Evolutionary conservation across 2,113 vertebrate species (phyloP), one percentile per base, ranked within the genome.

Genomic region (Upupa epops): DNA sequence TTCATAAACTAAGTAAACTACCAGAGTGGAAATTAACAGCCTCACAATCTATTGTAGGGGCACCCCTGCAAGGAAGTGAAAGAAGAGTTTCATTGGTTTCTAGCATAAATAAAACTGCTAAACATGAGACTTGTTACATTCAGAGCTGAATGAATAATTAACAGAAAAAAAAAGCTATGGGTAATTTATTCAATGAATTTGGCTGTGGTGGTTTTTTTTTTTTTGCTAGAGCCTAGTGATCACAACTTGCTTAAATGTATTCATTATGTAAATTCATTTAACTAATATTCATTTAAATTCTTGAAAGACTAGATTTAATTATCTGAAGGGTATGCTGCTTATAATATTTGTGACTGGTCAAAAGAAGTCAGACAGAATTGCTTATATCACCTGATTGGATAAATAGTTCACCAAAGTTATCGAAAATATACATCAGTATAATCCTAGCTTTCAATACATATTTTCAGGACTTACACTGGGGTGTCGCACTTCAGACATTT

Each of bases 101-200:
- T 76, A 56, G 31, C 4, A 36, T 26, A 83, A 89, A 91, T 64
- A 71, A 60, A 83, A 71, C 15, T 71, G 26, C 11, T 86, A 79
- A 83, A 86, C 71, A 66, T 70, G 68, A 84, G 36, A 28, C 31
- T 78, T 88, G 31, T 79, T 91, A 89, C 76, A 83, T 88, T 93
- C 26, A 81, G 76, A 94, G 58, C 22, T 88, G 69, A 95, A 91
- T 89, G 85, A 95, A 78, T 91, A 94, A 92, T 91, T 94, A 87
- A 84, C 74, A 80, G 22, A 14, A 55, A 91, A 89, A 60, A 91
- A 88, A 69, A 49, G 2, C 25, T 81, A 79, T 65, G 49, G 92
- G 87, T 92, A 91, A 95, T 91, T 92, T 94, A 95, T 95, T 95
- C 88, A 94, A 83, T 88, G 52, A 83, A 74, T 86, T 89, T 94